Percentiles rank a stretch among this genome's conserved stretches.
phyloP scores from a whole-genome alignment of 2,888 invertebrate species.

The Chromoteleia sp. region DNA sequence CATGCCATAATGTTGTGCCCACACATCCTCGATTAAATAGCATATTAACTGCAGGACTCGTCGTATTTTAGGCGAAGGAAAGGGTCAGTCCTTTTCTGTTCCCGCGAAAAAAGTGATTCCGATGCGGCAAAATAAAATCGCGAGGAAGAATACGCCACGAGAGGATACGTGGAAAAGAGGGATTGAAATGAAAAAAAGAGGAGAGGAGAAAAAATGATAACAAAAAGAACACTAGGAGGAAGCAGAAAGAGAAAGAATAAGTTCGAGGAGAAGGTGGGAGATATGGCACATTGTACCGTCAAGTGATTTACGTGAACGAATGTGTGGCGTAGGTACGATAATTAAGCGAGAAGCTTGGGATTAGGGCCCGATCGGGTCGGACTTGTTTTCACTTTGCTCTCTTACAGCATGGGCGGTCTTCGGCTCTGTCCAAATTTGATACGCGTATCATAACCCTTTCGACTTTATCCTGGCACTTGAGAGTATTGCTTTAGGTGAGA shows the following conservation, averaged over 20 bases:
- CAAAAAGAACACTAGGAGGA: constrained; percentile 22
- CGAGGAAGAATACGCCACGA: constrained; percentile 36
- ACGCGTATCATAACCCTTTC: constrained; percentile 81
- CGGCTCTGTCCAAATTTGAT: constrained; percentile 80
- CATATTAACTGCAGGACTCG: constrained; percentile 78
- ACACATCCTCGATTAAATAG: constrained; percentile 81
- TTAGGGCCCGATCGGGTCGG: constrained; percentile 75
- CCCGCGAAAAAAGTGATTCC: constrained; percentile 75
- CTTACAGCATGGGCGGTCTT: constrained; percentile 81
- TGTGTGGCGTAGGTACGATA: constrained; percentile 81
- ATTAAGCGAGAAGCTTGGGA: constrained; percentile 80
- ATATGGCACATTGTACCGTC: constrained; percentile 74
- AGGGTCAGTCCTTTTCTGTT: constrained; percentile 51
- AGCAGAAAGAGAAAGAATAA: neutral
- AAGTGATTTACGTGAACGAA: constrained; percentile 82
- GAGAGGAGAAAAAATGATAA: constrained; percentile 51
- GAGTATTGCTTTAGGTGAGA: constrained; percentile 66
- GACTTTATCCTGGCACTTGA: constrained; percentile 73
- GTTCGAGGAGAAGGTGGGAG: constrained; percentile 56
- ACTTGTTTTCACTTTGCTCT: constrained; percentile 72
- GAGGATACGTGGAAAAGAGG: constrained; percentile 54
- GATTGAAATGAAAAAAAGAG: constrained; percentile 31
- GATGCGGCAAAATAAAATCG: constrained; percentile 73
- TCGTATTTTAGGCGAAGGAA: constrained; percentile 76
- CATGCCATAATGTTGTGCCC: constrained; percentile 78